Base-by-base conservation (phyloP, 1,140 invertebrate genomes). In the Battus philenor region DNA sequence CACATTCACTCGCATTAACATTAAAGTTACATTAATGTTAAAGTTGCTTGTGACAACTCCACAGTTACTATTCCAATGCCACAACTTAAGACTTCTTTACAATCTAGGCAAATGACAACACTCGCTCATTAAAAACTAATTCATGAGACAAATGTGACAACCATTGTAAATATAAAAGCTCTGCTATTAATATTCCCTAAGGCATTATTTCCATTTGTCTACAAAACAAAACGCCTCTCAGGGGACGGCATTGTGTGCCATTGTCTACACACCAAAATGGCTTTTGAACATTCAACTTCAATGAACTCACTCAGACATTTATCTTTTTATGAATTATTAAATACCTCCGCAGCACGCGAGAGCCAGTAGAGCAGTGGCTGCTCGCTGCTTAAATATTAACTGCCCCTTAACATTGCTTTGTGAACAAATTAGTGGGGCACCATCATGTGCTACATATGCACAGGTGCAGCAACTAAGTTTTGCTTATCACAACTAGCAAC, bases 271-370 rank as follows among this genome's bases (percentile, higher is more conserved):
- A n/a, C n/a, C n/a, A n/a, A n/a, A n/a, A n/a, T n/a, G n/a, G 2
- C 13, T 33, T n/a, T 33, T 17, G 32, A 33, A 33, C 18, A 3
- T 33, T 33, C 12, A 11, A 33, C n/a, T 33, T 33, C 8, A 17
- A 33, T 17, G 4, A 33, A 33, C 15, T 4, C 8, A 10, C 32
- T 33, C 7, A 33, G 32, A 12, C 32, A 33, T 33, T 33, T 33
- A 33, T 8, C 16, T 18, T 33, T 39, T 15, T 12, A 15, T 24
- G 26, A 39, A 39, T 39, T 26, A 39, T 39, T 15, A 13, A 30
- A 39, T 27, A n/a, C 22, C 8, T 27, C 10, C 27, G 22, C 18
- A 6, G 2, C 18, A 3, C 18, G 2, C 6, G 18, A 6, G 18
- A 3, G 6, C 18, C 18, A 20, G 18, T 20, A 3, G 18, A 20